These are phyloP conservation scores for Scomber colias DNA, from an alignment of 2,113 vertebrate species.

Conservation along the genomic window DNA sequence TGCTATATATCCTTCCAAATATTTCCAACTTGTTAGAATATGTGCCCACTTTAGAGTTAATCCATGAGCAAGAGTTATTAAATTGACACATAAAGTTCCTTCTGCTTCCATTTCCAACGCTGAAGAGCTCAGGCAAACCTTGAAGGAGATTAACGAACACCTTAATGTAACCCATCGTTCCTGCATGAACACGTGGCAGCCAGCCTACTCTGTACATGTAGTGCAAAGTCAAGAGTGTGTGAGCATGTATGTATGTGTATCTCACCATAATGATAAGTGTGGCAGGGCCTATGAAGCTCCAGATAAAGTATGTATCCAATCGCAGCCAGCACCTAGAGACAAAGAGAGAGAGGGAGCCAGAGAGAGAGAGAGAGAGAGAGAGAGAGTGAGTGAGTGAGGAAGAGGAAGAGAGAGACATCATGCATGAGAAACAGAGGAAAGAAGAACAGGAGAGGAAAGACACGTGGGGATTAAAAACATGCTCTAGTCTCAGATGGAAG, in stretches of 20 bases:
- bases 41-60: slow-evolving; percentile 50
- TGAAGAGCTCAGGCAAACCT: slow-evolving; percentile 39
- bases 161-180: slow-evolving; percentile 36
- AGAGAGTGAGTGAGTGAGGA: not conserved
- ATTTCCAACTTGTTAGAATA: slow-evolving; percentile 46
- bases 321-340: slow-evolving; percentile 97
- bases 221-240: slow-evolving; percentile 20
- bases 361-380: slow-evolving; percentile 36
- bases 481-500: slow-evolving; percentile 53
- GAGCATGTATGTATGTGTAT: slow-evolving; percentile 43
- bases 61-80: slow-evolving; percentile 54
- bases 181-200: slow-evolving; percentile 19
- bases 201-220: not conserved
- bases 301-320: slow-evolving; percentile 99
- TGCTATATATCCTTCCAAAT: slow-evolving; percentile 18
- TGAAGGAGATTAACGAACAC: slow-evolving; percentile 33
- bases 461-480: slow-evolving; percentile 61
- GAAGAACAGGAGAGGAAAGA: slow-evolving; percentile 38
- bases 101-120: slow-evolving; percentile 18
- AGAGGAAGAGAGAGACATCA: slow-evolving; percentile 64
- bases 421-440: slow-evolving; percentile 45
- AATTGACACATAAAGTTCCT: slow-evolving; percentile 43
- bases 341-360: slow-evolving; percentile 68
- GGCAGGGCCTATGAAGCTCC: slow-evolving; percentile 99
- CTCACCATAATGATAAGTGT: slow-evolving; percentile 99